Evolutionary conservation across 2,888 invertebrate genomes (phyloP), one percentile per base, ranked within the genome.

Genomic region (Phaonia tiefii): DNA sequence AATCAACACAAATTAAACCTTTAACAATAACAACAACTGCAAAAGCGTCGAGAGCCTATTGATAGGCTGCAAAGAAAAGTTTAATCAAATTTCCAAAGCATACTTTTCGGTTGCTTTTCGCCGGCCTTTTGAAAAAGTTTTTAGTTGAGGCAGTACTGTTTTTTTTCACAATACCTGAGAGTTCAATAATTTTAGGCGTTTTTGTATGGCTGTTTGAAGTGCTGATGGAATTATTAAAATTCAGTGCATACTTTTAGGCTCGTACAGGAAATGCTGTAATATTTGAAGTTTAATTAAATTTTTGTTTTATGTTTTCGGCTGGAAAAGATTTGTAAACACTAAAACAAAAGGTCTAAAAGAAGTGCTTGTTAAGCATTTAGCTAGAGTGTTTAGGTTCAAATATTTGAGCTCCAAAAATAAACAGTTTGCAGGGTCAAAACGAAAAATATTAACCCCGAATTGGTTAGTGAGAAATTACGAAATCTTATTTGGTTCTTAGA

Each of bases 1-100:
- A 75, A 81, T 67, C 78, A 63, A 63, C 63, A 63, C 20, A n/a
- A 75, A 81, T 71, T 74, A 75, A 71, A 75, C 71, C 44, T 49
- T 74, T 71, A 71, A 71, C 60, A 60, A 37, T 0, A 54, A 39
- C 51, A 51, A 7, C n/a, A n/a, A n/a, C n/a, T 31, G 26, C 13
- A 10, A 31, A 31, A 3, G 31, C 31, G 8, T 31, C 31, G 15
- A 10, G n/a, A 42, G 17, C 42, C 63, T 42, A 63, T 63, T 22
- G 63, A 63, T 63, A 22, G 42, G 63, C 63, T 15, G 20, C 60
- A 71, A 71, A 58, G 56, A 44, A 46, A 44, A 44, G 39, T 71
- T 71, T 71, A 71, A 71, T 56, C 70, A 56, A 17, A 56, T 58
- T 63, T 63, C 22, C 26, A 22, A 4, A 4, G 63, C 22, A 42